Evolutionary conservation across 2,888 invertebrate genomes (phyloP), one percentile per base, ranked within the genome.

Genomic region (Campopleginae sp.): DNA sequence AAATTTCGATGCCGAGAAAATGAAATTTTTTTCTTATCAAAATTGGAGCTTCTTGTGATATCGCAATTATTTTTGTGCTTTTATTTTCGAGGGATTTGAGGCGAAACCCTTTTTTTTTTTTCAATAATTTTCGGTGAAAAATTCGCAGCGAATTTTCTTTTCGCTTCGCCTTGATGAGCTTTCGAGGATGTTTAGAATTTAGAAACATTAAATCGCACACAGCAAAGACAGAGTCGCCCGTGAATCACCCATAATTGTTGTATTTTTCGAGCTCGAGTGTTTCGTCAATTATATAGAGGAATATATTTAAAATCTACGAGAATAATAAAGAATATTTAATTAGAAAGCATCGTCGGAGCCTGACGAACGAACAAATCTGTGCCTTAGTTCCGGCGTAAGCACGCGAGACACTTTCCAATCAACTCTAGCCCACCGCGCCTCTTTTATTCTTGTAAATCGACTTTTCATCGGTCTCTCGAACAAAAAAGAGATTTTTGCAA

Each of bases 371-470:
- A 81, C 81, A 63, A 78, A 81, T 71, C 46, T 66, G 85, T 85
- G 85, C 85, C 85, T 85, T 85, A 85, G 82, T 82, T 79, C 66
- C 75, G 68, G 78, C 46, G 66, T 71, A 66, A 66, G n/a, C 72
- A 58, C 74, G 74, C 46, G 6, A 48, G 46, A 70, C 77, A 42
- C 17, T 38, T 63, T 51, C 7, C 31, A 74, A 17, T 33, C 42
- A 77, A 58, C 46, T 63, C 38, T 71, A 19, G 44, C n/a, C 38
- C 10, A 27, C 48, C 48, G 17, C 48, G 75, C 48, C 38, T 38
- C 8, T 51, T 51, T 74, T 81, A 65, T 65, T 74, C 79, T 70
- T 63, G 17, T 31, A 17, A 46, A 65, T 27, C 12, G 19, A 48
- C n/a, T 8, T 44, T 46, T 19, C 7, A 31, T 38, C 63, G 48